Percentiles rank a stretch among this genome's conserved stretches.
phyloP scores from a whole-genome alignment of 1,140 invertebrate genomes.

The Frieseomelitta varia region DNA sequence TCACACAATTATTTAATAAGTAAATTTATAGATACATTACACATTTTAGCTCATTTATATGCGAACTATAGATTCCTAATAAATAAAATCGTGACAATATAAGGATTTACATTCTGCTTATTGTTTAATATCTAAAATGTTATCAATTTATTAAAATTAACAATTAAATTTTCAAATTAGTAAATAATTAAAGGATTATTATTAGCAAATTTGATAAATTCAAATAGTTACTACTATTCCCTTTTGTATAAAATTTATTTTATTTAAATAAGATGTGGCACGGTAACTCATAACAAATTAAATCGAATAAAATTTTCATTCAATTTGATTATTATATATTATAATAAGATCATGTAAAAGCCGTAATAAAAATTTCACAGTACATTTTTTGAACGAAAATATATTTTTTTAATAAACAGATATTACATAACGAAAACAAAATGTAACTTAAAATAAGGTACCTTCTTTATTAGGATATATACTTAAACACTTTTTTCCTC shows the following conservation, averaged over 20 bases:
- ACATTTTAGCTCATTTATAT: too few species aligned
- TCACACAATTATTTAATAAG: constrained; percentile 72
- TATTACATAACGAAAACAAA: constrained; percentile 29
- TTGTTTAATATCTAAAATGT: background rate
- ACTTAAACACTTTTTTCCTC: background rate
- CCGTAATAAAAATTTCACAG: constrained; percentile 8
- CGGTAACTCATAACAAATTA: background rate
- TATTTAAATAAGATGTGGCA: background rate
- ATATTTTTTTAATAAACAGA: constrained; percentile 25
- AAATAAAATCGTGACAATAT: background rate
- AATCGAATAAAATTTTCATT: background rate
- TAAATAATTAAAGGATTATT: background rate
- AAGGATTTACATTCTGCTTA: background rate
- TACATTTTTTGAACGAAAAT: constrained; percentile 9
- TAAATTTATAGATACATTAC: too few species aligned
- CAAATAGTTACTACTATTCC: background rate
- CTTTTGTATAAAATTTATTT: background rate
- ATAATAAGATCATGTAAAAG: too few species aligned
- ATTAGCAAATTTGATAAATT: background rate
- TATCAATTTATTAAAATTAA: background rate
- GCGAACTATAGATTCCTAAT: constrained; percentile 7
- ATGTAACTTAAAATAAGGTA: constrained; percentile 9
- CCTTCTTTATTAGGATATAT: background rate
- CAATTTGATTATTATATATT: background rate
- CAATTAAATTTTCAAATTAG: background rate